These are phyloP conservation scores for Pachyrhynchus sulphureomaculatus DNA, from an alignment of 1,140 invertebrate species.

Conservation along the genomic window DNA sequence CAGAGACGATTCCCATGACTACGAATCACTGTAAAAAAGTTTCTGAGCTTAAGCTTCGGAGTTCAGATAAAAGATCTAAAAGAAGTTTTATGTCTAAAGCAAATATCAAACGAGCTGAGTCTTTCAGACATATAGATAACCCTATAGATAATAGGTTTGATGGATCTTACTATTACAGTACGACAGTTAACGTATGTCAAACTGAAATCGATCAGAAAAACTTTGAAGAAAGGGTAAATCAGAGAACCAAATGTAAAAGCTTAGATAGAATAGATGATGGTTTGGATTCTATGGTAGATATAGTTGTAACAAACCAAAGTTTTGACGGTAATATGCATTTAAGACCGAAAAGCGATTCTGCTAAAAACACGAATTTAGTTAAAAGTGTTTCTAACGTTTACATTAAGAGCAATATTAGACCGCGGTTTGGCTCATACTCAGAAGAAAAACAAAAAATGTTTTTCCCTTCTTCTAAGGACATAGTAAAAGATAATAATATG, in stretches of 20 bases:
- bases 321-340: conserved; percentile 43
- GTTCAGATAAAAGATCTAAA: conserved; percentile 8
- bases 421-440: conserved; percentile 28
- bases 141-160: conserved; percentile 53
- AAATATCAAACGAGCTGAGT: conserved; percentile 36
- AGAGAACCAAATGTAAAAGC: conserved; percentile 70
- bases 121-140: conserved; percentile 26
- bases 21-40: conserved; percentile 15
- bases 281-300: conserved; percentile 70
- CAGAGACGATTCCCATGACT: conserved; percentile 38
- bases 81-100: conserved; percentile 11
- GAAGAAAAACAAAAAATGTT: conserved; percentile 51
- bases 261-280: conserved; percentile 76
- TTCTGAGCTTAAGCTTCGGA: conserved; percentile 4
- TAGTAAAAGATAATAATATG: conserved; percentile 24
- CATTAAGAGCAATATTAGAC: conserved; percentile 25
- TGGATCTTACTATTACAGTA: conserved; percentile 46
- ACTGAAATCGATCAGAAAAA: conserved; percentile 42
- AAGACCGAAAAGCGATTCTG: conserved; percentile 48
- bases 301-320: conserved; percentile 60
- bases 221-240: conserved; percentile 36
- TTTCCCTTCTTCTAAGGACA: conserved; percentile 39
- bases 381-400: conserved; percentile 41
- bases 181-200: conserved; percentile 18
- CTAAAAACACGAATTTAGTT: conserved; percentile 23